phyloP scores from a whole-genome alignment of 37 sponge, comb jelly and placozoan genomes.

The Cliona cf. orientalis region DNA sequence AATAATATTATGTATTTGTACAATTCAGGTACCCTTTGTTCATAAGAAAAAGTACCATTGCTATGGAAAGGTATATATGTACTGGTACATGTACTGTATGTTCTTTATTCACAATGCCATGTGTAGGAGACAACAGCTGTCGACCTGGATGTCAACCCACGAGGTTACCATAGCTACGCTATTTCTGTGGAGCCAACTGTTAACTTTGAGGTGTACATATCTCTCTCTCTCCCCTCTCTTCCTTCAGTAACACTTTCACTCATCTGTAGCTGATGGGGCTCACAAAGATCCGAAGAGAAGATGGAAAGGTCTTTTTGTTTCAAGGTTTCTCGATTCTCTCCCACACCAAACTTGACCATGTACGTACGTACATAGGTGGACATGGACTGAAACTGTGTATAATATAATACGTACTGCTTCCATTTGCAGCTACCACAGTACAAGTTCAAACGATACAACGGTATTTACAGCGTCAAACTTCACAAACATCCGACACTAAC shows the following conservation, averaged over 20 bases:
- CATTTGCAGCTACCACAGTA: slow-evolving; percentile 4
- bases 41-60: neutral
- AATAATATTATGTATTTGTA: neutral
- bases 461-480: slow-evolving; percentile 4
- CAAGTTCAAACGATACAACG: slow-evolving; percentile 3
- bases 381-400: neutral
- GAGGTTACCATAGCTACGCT: neutral
- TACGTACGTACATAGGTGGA: neutral
- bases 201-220: slow-evolving; percentile 15
- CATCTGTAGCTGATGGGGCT: neutral
- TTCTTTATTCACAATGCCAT: neutral
- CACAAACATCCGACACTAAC: neutral
- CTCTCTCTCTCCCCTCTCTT: neutral
- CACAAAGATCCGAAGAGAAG: neutral
- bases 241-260: neutral
- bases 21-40: neutral
- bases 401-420: neutral
- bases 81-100: neutral
- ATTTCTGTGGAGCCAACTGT: neutral
- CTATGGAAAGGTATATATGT: slow-evolving; percentile 5
- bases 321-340: slow-evolving; percentile 16
- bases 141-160: neutral
- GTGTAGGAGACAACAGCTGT: neutral
- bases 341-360: neutral
- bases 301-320: slow-evolving; percentile 10